Evolutionary conservation across 2,888 invertebrate genomes (phyloP).

Genomic region (Acleris cristana): DNA sequence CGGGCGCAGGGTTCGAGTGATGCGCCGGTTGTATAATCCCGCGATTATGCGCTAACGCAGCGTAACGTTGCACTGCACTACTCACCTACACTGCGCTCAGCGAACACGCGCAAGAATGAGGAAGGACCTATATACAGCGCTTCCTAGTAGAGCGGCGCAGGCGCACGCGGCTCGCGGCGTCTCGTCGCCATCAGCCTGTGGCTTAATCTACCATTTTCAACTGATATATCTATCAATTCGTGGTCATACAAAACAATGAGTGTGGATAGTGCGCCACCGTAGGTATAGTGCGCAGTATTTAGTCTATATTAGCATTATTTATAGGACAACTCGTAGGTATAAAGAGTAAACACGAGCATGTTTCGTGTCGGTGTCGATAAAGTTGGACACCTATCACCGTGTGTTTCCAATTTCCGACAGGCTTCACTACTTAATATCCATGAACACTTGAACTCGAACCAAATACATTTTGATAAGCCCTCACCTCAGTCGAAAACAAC

Average conservation of each 20-base stretch:
- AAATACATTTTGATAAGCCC: slow-evolving; percentile 67
- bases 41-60: slow-evolving; percentile 50
- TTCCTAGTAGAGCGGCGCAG: slow-evolving; percentile 60
- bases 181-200: slow-evolving; percentile 11
- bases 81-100: slow-evolving; percentile 60
- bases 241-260: no score
- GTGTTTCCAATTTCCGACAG: slow-evolving; percentile 55
- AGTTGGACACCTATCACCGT: slow-evolving; percentile 46
- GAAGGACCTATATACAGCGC: slow-evolving; percentile 62
- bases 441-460: slow-evolving; percentile 68
- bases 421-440: slow-evolving; percentile 43
- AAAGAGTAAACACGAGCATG: not conserved
- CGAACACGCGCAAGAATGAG: slow-evolving; percentile 68
- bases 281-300: slow-evolving; percentile 24
- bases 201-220: not conserved
- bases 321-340: not conserved
- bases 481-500: slow-evolving; percentile 41
- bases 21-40: slow-evolving; percentile 65
- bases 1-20: slow-evolving; percentile 49
- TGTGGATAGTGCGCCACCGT: no score
- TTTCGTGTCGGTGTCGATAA: slow-evolving; percentile 40
- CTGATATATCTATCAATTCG: not conserved
- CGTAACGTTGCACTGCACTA: slow-evolving; percentile 65
- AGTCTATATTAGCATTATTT: slow-evolving; percentile 27
- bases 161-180: slow-evolving; percentile 8